Evolutionary conservation across 64 coral and sea anemone genomes (phyloP).

Genomic region (Montipora sp.): DNA sequence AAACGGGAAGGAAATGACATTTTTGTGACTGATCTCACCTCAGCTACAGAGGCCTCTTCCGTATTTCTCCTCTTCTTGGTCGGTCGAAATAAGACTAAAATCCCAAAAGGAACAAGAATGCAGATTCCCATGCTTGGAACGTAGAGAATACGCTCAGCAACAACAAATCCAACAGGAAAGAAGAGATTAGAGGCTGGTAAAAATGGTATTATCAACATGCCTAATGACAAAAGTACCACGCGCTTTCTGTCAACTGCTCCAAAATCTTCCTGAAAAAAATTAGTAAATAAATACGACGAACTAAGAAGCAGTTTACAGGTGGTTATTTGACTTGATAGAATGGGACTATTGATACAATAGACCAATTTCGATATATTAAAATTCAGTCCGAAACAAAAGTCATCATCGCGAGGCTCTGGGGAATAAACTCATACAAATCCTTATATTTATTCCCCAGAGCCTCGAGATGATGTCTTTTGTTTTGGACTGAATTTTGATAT

Average conservation of each 20-base stretch:
- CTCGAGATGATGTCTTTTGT: no score
- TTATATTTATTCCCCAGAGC: no score
- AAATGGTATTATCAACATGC: conserved; percentile 77
- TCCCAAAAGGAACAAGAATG: conserved; percentile 71
- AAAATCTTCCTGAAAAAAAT: conserved; percentile 3
- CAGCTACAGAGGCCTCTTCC: neutral
- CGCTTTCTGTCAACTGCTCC: conserved; percentile 34
- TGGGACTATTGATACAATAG: no score
- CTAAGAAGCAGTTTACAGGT: no score
- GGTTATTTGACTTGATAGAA: no score
- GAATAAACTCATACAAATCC: no score
- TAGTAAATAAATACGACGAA: no score
- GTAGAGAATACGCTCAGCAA: conserved; percentile 91
- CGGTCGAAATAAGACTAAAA: conserved; percentile 49
- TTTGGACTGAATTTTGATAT: no score
- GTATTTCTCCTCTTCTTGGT: neutral
- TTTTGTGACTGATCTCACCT: neutral
- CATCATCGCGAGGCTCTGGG: no score
- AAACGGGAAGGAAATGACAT: neutral
- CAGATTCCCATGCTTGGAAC: conserved; percentile 93
- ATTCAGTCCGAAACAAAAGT: no score
- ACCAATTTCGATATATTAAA: no score
- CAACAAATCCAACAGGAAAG: conserved; percentile 88
- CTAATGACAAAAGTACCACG: conserved; percentile 55
- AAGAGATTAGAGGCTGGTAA: conserved; percentile 84